phyloP scores from a whole-genome alignment of 2,113 vertebrate genomes.

The Diadophis punctatus region DNA sequence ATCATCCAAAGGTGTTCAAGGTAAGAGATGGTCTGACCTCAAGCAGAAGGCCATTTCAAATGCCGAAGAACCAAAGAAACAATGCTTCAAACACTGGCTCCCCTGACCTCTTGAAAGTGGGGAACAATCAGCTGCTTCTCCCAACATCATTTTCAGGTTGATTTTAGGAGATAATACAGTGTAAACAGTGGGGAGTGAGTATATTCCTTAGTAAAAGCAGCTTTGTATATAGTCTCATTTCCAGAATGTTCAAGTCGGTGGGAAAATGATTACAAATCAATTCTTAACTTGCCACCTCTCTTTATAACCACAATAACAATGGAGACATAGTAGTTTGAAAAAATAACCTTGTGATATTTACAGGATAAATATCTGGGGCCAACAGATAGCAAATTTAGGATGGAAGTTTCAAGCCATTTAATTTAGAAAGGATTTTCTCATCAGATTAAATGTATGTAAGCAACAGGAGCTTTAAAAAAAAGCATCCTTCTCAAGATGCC shows the following conservation, averaged over 20 bases:
- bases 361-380: background rate
- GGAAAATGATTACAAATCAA: background rate
- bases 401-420: background rate
- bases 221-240: background rate
- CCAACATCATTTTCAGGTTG: background rate
- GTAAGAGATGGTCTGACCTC: background rate
- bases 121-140: background rate
- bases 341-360: background rate
- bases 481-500: background rate
- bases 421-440: background rate
- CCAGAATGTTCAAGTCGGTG: background rate
- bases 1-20: background rate
- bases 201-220: background rate
- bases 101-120: background rate
- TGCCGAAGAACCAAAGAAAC: background rate
- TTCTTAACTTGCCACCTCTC: background rate
- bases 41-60: background rate
- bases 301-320: background rate
- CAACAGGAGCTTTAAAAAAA: background rate
- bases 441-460: background rate
- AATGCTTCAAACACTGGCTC: background rate
- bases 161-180: background rate
- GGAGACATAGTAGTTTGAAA: background rate
- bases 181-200: background rate
- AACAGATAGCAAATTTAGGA: background rate